These are phyloP conservation scores for Amphimedon queenslandica DNA, from an alignment of 37 sponge, comb jelly and placozoan species.

Conservation along the genomic window DNA sequence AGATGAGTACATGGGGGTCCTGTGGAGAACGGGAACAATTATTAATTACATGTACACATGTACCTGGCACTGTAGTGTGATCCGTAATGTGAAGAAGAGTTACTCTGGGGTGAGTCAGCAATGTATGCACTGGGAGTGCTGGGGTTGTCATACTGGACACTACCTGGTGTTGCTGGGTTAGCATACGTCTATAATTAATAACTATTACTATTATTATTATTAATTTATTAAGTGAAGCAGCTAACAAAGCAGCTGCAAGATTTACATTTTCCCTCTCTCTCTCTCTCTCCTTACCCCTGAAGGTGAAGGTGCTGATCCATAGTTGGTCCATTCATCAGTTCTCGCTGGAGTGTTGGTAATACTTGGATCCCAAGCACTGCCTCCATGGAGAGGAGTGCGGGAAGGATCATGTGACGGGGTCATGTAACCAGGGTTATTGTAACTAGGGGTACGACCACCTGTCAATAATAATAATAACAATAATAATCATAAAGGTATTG, in stretches of 20 bases:
- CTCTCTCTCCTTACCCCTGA: conserved; percentile 15
- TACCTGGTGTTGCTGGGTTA: conserved; percentile 74
- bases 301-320: conserved; percentile 24
- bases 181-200: conserved; percentile 31
- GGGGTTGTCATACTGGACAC: conserved; percentile 57
- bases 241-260: too few species aligned
- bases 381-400: conserved; percentile 76
- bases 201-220: background rate
- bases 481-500: background rate
- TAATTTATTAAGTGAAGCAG: too few species aligned
- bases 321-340: conserved; percentile 46
- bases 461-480: background rate
- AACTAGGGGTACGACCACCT: conserved; percentile 90
- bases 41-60: background rate
- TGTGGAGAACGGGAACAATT: background rate
- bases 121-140: conserved; percentile 53
- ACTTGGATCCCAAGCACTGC: conserved; percentile 98
- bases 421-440: conserved; percentile 85
- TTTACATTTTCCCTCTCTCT: too few species aligned
- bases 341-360: conserved; percentile 66
- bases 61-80: conserved; percentile 3
- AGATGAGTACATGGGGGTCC: conserved; percentile 45
- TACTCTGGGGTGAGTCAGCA: conserved; percentile 56
- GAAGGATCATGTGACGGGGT: conserved; percentile 95
- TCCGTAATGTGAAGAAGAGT: background rate